Conservation (phyloP, 2,113 vertebrate genomes). For the Paradoxurus hermaphroditus region DNA sequence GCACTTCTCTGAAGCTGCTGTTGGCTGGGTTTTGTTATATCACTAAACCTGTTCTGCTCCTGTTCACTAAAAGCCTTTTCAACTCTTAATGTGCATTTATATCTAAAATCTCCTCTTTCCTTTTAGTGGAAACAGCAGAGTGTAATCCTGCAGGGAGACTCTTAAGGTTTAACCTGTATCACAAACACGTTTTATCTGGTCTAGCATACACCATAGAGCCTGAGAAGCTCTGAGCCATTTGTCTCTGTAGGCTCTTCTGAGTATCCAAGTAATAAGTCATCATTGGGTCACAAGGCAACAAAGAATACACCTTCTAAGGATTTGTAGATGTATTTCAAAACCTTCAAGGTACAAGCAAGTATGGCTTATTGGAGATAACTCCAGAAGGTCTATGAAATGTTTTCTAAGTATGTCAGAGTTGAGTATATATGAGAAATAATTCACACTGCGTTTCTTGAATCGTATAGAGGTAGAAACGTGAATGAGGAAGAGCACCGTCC, state of each 20-base stretch:
- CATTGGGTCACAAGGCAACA: slow-evolving; percentile 21
- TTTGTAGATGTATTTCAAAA: slow-evolving; percentile 22
- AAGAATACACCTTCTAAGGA: background rate
- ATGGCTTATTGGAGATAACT: background rate
- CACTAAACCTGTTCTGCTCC: background rate
- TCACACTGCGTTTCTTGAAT: background rate
- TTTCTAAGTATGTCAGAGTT: background rate
- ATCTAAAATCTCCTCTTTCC: slow-evolving; percentile 29
- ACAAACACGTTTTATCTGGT: slow-evolving; percentile 43
- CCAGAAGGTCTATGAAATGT: background rate
- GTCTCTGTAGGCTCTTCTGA: background rate
- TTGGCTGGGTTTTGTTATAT: background rate
- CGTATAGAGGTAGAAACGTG: background rate
- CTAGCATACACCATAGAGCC: background rate
- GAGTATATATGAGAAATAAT: background rate
- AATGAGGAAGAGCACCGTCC: background rate
- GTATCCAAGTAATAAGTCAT: background rate
- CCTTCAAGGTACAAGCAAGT: background rate
- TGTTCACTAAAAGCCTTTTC: slow-evolving; percentile 6
- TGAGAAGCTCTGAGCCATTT: slow-evolving; percentile 3
- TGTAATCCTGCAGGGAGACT: slow-evolving; percentile 23
- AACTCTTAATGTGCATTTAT: slow-evolving; percentile 5
- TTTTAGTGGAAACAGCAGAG: background rate
- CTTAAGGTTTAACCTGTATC: slow-evolving; percentile 48
- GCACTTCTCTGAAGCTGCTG: background rate